Percentiles rank a stretch among this genome's conserved stretches.
These are phyloP conservation scores for Parus major DNA, from an alignment of 2,113 vertebrate genomes.

Conservation along the genomic window DNA sequence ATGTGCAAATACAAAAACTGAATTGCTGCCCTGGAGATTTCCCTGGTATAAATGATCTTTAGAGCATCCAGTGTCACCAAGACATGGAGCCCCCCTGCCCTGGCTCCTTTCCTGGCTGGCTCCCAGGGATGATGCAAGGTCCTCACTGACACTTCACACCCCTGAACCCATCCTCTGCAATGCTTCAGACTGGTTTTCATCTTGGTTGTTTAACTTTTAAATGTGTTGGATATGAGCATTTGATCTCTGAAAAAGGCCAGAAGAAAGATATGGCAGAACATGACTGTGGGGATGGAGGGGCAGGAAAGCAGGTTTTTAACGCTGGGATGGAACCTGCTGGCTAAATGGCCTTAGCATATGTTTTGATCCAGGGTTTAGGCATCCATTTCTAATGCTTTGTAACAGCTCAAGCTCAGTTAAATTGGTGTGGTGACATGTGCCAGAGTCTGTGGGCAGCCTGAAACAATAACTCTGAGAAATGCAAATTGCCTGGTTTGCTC, in stretches of 20 bases:
- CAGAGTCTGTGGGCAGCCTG: not conserved
- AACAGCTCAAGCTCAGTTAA: not conserved
- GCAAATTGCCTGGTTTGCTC: not conserved
- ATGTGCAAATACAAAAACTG: not conserved
- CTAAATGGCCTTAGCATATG: not conserved
- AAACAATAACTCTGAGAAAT: not conserved
- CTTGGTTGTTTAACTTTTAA: not conserved
- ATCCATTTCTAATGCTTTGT: not conserved
- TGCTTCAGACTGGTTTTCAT: not conserved
- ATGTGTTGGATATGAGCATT: not conserved
- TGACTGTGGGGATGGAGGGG: not conserved
- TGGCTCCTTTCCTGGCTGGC: not conserved
- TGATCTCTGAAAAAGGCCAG: not conserved
- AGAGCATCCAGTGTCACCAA: not conserved
- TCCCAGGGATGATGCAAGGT: not conserved
- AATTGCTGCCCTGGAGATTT: not conserved
- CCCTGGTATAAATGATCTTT: not conserved
- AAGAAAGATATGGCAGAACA: not conserved
- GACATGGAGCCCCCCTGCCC: fast-evolving
- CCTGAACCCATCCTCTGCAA: fast-evolving
- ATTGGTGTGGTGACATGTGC: not conserved
- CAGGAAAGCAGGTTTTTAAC: not conserved
- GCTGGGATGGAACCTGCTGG: not conserved
- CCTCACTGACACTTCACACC: not conserved
- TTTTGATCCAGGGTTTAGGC: not conserved